A percentile compares a stretch with the other conserved stretches of the same genome.
These are phyloP conservation scores for Procavia capensis DNA, from an alignment of 2,113 vertebrate species.

Conservation along the genomic window DNA sequence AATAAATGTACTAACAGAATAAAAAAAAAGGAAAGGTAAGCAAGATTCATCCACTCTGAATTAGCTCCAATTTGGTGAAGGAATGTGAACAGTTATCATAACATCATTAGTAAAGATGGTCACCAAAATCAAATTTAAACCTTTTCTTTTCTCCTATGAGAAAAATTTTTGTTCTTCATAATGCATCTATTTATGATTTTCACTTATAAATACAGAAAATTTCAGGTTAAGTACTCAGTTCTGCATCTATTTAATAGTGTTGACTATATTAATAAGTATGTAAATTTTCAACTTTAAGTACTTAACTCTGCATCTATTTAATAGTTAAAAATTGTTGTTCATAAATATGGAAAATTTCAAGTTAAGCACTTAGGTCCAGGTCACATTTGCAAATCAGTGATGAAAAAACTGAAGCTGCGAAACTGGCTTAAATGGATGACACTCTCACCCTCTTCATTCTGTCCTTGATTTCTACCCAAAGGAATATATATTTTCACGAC, in stretches of 20 bases:
- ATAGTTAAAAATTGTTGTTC: conserved; percentile 37
- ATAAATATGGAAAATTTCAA: conserved; percentile 13
- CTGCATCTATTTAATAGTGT: too few relatives aligned
- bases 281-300: too few relatives aligned
- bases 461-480: conserved; percentile 4
- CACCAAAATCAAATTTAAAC: not conserved
- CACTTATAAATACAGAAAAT: conserved; percentile 4
- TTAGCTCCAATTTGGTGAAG: conserved; percentile 22
- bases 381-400: conserved; percentile 38
- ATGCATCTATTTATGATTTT: not conserved
- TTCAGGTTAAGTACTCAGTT: conserved; percentile 9
- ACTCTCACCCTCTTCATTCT: not conserved
- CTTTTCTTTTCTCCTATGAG: not conserved
- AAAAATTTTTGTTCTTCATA: not conserved
- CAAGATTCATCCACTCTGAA: not conserved
- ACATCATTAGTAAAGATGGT: not conserved
- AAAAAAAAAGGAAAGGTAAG: not conserved
- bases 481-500: not conserved
- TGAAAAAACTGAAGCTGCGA: conserved; percentile 3
- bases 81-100: not conserved
- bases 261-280: too few relatives aligned
- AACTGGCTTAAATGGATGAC: not conserved
- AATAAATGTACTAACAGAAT: not conserved
- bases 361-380: conserved; percentile 2
- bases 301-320: not conserved